Base-by-base conservation (phyloP, 2,888 invertebrate genomes). In the Cataglyphis livida region DNA sequence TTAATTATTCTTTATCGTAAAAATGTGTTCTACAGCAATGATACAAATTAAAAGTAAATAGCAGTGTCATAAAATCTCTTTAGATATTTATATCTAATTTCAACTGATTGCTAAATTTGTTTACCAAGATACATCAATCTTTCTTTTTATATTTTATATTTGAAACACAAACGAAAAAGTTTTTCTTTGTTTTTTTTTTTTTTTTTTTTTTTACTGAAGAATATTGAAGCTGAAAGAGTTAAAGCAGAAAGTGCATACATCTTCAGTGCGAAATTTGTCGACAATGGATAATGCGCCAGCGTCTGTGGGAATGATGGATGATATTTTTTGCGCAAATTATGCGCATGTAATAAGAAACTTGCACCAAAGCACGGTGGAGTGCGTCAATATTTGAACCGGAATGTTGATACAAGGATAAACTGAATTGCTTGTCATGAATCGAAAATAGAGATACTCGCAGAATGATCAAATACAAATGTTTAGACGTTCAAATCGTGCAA, bases 261-360 rank as follows among this genome's bases (percentile, higher is more conserved):
- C 21, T 76, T 74, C 41, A 21, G 64, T 65, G 32, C 12, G 32
- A 65, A 81, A 65, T 75, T 81, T 81, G 76, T 41, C 65, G 64
- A 76, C 74, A 75, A 35, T 51, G 44, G 6, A 68, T 65, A n/a
- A 59, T 12, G 35, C 21, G 18, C 18, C 18, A 61, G 12, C 59
- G n/a, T 51, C 48, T 18, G 12, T 51, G 59, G 59, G 28, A 66
- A n/a, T 79, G 59, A 79, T 79, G 78, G 78, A 79, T 70, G 68
- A 54, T 48, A 79, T 68, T 70, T 79, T 70, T 70, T 79, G 35
- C 32, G 5, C 48, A 51, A 68, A 51, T 68, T 68, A 68, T 68
- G 68, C 51, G 32, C 70, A 59, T 70, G 59, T 76, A 54, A 65
- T 61, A 70, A 79, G 44, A 79, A 70, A 32, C 15, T 66, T 44